A percentile compares a stretch with the other conserved stretches of the same genome.
Evolutionary conservation across 2,797 vertebrate species (phyloP).

Genomic region (Perodicticus potto): DNA sequence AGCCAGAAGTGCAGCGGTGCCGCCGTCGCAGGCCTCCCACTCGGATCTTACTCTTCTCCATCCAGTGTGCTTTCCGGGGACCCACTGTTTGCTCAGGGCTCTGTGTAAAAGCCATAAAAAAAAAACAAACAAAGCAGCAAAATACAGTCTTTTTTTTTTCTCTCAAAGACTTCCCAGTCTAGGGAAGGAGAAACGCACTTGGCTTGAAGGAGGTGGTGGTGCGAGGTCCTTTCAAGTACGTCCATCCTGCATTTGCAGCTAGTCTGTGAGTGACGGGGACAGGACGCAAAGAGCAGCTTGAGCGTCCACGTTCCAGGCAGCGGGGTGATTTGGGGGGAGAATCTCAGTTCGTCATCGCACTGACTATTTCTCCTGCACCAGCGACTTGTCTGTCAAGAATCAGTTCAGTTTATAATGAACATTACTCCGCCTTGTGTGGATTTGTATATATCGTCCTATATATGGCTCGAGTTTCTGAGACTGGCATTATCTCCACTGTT

Average conservation of each 20-base stretch:
- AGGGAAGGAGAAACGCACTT: neutral
- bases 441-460: neutral
- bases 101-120: neutral
- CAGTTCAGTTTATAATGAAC: neutral
- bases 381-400: neutral
- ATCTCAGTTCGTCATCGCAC: neutral
- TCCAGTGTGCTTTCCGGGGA: neutral
- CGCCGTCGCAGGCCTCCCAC: neutral
- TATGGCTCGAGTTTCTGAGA: neutral
- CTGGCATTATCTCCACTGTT: neutral
- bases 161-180: neutral
- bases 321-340: neutral
- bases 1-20: accelerated
- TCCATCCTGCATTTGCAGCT: neutral
- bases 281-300: neutral
- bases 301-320: neutral
- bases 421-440: neutral
- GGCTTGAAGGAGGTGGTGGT: neutral
- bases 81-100: neutral
- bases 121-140: neutral
- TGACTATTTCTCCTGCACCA: neutral
- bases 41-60: neutral
- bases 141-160: neutral
- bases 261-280: neutral
- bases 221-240: neutral